phyloP scores from a whole-genome alignment of 2,797 vertebrate genomes.

The Neosalanx taihuensis region DNA sequence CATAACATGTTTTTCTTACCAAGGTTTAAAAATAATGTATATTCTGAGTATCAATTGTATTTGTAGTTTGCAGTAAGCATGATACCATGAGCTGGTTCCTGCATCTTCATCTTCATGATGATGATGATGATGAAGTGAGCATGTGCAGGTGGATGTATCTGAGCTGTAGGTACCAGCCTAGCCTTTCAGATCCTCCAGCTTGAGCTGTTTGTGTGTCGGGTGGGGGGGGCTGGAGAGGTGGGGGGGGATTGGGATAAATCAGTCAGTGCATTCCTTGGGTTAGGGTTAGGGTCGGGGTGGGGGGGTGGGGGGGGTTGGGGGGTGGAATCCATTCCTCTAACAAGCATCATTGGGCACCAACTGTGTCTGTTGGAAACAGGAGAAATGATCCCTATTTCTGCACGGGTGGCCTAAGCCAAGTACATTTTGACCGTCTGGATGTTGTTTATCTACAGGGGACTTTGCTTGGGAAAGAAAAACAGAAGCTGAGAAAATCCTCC shows the following conservation, averaged over 20 bases:
- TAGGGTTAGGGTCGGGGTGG: neutral
- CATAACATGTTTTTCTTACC: neutral
- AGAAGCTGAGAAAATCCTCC: neutral
- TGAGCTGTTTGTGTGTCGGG: too few species aligned
- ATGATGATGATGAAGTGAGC: too few species aligned
- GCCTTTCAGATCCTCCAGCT: too few species aligned
- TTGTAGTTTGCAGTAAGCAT: too few species aligned
- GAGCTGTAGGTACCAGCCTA: too few species aligned
- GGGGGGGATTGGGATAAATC: neutral
- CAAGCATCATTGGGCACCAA: slow-evolving; percentile 26
- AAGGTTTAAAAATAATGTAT: neutral
- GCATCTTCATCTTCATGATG: too few species aligned
- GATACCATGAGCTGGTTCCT: too few species aligned
- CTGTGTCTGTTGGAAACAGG: slow-evolving; percentile 21
- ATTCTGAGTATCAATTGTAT: neutral
- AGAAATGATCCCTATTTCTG: slow-evolving; percentile 19
- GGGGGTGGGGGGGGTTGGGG: slow-evolving; percentile 1
- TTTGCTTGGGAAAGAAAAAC: neutral
- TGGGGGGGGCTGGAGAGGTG: neutral
- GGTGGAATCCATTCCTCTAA: slow-evolving; percentile 27
- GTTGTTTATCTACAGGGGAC: neutral
- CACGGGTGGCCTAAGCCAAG: neutral
- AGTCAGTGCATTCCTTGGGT: slow-evolving; percentile 17
- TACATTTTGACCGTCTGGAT: neutral
- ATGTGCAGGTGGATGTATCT: too few species aligned